Conservation (phyloP, 1,140 invertebrate species). For the Pogonomyrmex barbatus region DNA sequence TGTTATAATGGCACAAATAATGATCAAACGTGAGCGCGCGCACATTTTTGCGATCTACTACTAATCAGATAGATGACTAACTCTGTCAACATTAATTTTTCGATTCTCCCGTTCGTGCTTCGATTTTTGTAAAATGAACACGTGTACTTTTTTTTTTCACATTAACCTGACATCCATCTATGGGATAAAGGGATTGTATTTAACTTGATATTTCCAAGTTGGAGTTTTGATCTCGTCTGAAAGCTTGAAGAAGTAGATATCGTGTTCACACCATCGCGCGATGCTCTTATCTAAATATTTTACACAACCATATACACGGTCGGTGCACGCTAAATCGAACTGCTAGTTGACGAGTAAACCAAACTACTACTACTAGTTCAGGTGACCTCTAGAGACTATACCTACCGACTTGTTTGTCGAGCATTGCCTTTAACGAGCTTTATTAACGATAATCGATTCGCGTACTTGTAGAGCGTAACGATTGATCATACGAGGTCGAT, state of each 20-base stretch:
- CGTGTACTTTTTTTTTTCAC: background rate
- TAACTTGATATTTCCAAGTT: background rate
- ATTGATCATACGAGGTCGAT: conserved; percentile 57
- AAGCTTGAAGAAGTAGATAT: background rate
- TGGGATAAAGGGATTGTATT: background rate
- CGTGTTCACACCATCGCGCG: background rate
- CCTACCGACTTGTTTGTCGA: conserved; percentile 56
- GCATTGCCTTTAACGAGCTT: conserved; percentile 54
- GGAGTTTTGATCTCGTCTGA: background rate
- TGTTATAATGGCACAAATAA: conserved; percentile 74
- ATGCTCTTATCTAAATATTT: conserved; percentile 32
- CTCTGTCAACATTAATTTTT: conserved; percentile 10
- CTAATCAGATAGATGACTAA: conserved; percentile 32
- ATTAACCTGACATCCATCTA: background rate
- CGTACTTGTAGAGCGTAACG: conserved; percentile 55
- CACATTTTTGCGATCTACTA: conserved; percentile 47
- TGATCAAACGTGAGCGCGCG: conserved; percentile 51
- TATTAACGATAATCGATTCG: conserved; percentile 63
- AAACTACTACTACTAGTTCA: conserved; percentile 23
- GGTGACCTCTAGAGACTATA: conserved; percentile 52
- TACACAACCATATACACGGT: conserved; percentile 4
- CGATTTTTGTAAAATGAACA: background rate
- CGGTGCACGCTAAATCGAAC: conserved; percentile 48
- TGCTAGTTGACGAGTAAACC: conserved; percentile 36
- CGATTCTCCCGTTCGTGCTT: background rate